These are phyloP conservation scores for Nineta flava DNA, from an alignment of 2,888 invertebrate genomes.

Conservation along the genomic window DNA sequence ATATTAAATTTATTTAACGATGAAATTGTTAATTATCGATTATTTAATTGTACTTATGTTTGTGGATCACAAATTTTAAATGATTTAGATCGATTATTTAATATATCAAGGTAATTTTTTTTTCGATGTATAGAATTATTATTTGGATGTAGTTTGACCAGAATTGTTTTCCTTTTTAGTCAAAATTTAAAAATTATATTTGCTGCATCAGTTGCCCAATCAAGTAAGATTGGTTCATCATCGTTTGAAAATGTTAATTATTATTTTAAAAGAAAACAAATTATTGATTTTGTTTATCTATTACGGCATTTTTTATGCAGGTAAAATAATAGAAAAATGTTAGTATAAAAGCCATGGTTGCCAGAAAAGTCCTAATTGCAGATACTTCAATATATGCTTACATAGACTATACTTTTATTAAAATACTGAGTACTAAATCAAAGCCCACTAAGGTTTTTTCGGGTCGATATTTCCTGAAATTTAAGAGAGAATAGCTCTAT, in stretches of 20 bases:
- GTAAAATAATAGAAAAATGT: neutral
- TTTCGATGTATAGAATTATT: no score
- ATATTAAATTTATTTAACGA: neutral
- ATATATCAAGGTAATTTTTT: neutral
- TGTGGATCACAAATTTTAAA: neutral
- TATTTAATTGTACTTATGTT: neutral
- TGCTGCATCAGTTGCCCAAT: neutral
- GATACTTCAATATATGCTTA: no score
- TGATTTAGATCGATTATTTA: neutral
- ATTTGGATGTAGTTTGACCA: no score
- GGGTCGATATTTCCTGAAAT: no score
- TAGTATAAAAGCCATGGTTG: no score
- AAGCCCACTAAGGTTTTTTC: no score
- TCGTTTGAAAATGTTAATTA: neutral
- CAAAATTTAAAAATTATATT: neutral
- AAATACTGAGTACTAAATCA: no score
- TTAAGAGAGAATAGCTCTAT: no score
- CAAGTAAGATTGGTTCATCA: neutral
- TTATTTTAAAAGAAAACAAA: neutral
- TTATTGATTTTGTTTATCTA: neutral
- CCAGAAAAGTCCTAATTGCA: no score
- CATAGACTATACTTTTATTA: no score
- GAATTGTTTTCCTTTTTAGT: neutral
- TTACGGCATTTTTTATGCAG: neutral
- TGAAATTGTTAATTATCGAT: neutral